Conservation (phyloP, 2,888 invertebrate genomes). For the Leucophenga montana region DNA sequence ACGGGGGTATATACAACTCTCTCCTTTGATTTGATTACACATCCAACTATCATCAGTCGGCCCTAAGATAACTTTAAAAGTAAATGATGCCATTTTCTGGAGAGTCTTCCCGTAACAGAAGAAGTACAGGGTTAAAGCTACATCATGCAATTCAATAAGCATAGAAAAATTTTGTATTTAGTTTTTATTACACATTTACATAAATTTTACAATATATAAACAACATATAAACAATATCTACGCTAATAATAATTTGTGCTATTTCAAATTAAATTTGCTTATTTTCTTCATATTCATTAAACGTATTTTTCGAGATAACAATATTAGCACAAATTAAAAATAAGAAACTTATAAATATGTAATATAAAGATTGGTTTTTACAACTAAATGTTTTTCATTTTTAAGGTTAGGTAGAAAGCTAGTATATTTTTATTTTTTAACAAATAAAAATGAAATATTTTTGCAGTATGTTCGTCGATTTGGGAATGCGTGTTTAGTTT, state of each 20-base stretch:
- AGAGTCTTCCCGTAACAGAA: too few relatives aligned
- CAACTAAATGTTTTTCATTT: not conserved
- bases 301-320: conserved; percentile 1
- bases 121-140: too few relatives aligned
- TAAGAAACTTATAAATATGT: not conserved
- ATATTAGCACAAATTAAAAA: conserved; percentile 10
- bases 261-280: not conserved
- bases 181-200: conserved; percentile 59
- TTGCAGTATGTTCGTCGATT: not conserved
- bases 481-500: not conserved
- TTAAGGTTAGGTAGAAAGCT: too few relatives aligned
- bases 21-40: too few relatives aligned
- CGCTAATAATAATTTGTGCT: conserved; percentile 2
- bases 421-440: conserved; percentile 56
- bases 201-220: conserved; percentile 46
- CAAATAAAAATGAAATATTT: conserved; percentile 57
- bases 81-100: too few relatives aligned
- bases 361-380: not conserved
- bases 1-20: too few relatives aligned
- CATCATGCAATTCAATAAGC: too few relatives aligned
- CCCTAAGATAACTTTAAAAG: too few relatives aligned
- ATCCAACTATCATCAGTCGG: too few relatives aligned
- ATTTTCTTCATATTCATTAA: not conserved
- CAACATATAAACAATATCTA: conserved; percentile 16
- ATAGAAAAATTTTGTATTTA: not conserved